phyloP scores from a whole-genome alignment of 2,888 invertebrate species.

The Morpho achilles region DNA sequence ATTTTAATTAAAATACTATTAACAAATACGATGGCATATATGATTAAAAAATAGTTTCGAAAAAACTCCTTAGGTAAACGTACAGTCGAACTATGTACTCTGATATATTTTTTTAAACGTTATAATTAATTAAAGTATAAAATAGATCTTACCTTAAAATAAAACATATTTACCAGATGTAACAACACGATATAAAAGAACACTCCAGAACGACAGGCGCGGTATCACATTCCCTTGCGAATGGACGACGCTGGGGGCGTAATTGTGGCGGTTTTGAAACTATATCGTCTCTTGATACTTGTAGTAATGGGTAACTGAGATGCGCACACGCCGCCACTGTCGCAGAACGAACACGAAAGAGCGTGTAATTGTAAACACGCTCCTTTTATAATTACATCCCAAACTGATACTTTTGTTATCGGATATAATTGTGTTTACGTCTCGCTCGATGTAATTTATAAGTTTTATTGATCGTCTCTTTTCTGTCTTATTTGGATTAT shows the following conservation, averaged over 20 bases:
- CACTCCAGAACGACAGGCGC: conserved; percentile 18
- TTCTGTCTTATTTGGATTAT: no score
- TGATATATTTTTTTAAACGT: no score
- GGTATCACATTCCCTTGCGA: conserved; percentile 19
- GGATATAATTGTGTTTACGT: neutral
- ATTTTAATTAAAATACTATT: no score
- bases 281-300: conserved; percentile 21
- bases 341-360: conserved; percentile 12
- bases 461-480: no score
- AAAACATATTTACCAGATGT: conserved; percentile 8
- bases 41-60: no score
- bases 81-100: no score
- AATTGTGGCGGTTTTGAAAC: conserved; percentile 22
- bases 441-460: no score
- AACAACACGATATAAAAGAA: neutral
- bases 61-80: no score
- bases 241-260: conserved; percentile 18
- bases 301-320: neutral
- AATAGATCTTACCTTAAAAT: conserved; percentile 28
- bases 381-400: conserved; percentile 18
- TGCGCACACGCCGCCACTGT: conserved; percentile 22
- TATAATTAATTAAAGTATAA: conserved; percentile 1
- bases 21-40: no score
- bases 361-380: conserved; percentile 21
- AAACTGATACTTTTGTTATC: conserved; percentile 24